Conservation (phyloP, 2,888 invertebrate species). For the Apamea monoglypha region DNA sequence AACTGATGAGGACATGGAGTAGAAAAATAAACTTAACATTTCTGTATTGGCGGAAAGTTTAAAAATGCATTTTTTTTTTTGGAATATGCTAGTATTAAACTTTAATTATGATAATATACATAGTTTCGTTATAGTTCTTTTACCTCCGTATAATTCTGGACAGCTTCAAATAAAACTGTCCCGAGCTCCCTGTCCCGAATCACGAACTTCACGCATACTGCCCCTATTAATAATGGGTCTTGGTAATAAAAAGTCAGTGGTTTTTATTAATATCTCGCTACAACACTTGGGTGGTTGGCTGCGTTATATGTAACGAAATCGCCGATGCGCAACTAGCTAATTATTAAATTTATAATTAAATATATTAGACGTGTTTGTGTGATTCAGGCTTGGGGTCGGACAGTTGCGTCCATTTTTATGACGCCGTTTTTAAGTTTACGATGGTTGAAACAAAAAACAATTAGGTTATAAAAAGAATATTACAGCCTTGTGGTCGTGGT, state of each 20-base stretch:
- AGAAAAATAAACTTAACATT: background rate
- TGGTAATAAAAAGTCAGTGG: slow-evolving; percentile 58
- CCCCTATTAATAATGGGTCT: slow-evolving; percentile 59
- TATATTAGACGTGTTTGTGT: slow-evolving; percentile 76
- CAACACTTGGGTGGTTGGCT: slow-evolving; percentile 74
- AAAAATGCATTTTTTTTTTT: background rate
- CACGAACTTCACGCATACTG: slow-evolving; percentile 52
- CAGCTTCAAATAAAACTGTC: slow-evolving; percentile 19
- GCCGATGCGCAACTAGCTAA: slow-evolving; percentile 79
- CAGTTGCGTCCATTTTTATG: slow-evolving; percentile 65
- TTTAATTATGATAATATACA: background rate
- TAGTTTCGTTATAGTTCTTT: background rate
- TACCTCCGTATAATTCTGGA: slow-evolving; percentile 1
- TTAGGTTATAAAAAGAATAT: slow-evolving; percentile 62
- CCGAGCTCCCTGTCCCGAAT: slow-evolving; percentile 45
- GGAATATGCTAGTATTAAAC: background rate
- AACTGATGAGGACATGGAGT: background rate
- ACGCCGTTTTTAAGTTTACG: slow-evolving; percentile 60
- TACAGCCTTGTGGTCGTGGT: slow-evolving; percentile 50
- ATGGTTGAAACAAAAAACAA: slow-evolving; percentile 62
- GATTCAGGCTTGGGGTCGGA: slow-evolving; percentile 61
- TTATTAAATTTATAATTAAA: slow-evolving; percentile 86
- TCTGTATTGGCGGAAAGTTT: background rate
- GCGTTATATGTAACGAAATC: slow-evolving; percentile 62
- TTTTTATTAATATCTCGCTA: slow-evolving; percentile 78